Evolutionary conservation across 2,113 vertebrate genomes (phyloP).

Genomic region (Elephas maximus): DNA sequence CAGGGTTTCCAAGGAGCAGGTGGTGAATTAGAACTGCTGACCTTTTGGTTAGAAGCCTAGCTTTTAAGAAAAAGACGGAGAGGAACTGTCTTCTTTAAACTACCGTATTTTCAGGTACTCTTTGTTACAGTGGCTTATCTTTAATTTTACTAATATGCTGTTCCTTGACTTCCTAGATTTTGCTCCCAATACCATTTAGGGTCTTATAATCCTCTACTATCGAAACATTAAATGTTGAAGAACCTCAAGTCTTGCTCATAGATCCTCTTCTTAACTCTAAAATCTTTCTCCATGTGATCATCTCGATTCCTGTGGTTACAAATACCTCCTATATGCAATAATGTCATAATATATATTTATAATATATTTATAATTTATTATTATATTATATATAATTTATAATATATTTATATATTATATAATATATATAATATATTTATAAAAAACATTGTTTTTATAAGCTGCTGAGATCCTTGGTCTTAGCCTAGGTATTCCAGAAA

Average conservation of each 20-base stretch:
- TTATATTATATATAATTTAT: no score
- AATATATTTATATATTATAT: no score
- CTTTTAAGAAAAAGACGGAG: background rate
- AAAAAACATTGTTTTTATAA: background rate
- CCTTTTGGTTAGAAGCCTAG: no score
- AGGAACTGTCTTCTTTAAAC: background rate
- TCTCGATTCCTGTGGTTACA: background rate
- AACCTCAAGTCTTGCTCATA: background rate
- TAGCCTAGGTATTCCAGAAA: background rate
- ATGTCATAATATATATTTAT: background rate
- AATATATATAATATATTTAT: background rate
- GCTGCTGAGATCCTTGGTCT: background rate
- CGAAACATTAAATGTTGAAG: background rate
- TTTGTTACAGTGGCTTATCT: background rate
- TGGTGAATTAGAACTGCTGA: no score
- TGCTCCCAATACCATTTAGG: background rate
- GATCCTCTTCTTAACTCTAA: background rate
- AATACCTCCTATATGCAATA: background rate
- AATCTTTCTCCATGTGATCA: background rate
- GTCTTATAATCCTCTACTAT: background rate
- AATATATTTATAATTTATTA: background rate
- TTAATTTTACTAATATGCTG: background rate
- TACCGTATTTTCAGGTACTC: background rate
- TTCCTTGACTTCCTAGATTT: background rate
- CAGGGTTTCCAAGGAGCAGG: no score